Evolutionary conservation across 30 jellyfish, hydroid and myxozoan genomes (phyloP), one percentile per base, ranked within the genome.

Genomic region (Chironex yamaguchii): DNA sequence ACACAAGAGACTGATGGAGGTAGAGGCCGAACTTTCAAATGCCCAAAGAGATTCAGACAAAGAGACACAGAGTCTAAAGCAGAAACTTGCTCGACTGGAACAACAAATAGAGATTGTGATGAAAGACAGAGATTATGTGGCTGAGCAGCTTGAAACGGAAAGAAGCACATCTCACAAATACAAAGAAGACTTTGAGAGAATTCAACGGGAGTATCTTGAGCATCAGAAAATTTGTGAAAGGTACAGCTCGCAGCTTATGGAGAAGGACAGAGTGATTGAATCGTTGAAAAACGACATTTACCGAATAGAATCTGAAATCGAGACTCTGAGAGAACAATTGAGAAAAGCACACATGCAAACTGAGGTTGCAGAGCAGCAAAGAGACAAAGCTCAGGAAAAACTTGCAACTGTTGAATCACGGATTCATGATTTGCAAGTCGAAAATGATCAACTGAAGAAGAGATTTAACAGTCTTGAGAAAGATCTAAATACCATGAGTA

Each of bases 201-300:
- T 94, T n/a, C 99, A 94, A 80, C 91, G 99, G 23, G 99, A 94
- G 58, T 94, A 94, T 50, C 84, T 94, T 1, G 99, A 94, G 79
- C 99, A 94, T 64, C 99, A 94, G 79, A 94, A 94, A 97, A 88
- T 94, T 52, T 94, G 99, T 84, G 99, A 94, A 50, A 72, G 99
- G 22, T 94, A 88, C 51, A 96, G 95, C 50, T 96, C 76, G 51
- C 97, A 89, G 95, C 79, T 94, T 32, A 67, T 94, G 65, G 99
- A 94, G 30, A 76, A 96, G 35, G 99, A 94, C 62, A 96, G 97
- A 51, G 81, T 58, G 76, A 94, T 94, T 64, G 99, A 94, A 51
- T 89, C 72, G 1, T 62, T 94, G 87, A 88, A 89, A 84, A 94
- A 94, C 30, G 87, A 78, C 79, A 81, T 94, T 26, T 75, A 94